Evolutionary conservation across 1,140 invertebrate species (phyloP), one percentile per base, ranked within the genome.

Genomic region (Lepidurus couesii): DNA sequence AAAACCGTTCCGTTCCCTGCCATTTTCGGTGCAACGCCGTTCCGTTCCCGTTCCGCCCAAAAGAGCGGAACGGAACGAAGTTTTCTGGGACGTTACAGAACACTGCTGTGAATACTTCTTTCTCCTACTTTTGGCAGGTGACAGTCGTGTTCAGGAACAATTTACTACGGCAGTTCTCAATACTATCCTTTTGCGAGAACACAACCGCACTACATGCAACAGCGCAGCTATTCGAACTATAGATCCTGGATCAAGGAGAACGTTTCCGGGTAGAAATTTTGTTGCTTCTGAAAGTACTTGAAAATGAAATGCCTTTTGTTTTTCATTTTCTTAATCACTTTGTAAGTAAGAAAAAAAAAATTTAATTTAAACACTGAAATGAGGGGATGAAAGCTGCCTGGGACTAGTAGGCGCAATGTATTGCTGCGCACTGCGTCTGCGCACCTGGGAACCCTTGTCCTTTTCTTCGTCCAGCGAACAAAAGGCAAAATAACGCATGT

Each of bases 111-210:
- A 24, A 24, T 1, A 24, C 26, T 26, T 26, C 1, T 26, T 47
- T 47, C 9, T 11, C 9, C 9, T 47, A 11, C 16, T 83, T 75
- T 78, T 82, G 77, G 24, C 81, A 90, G 95, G 96, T 80, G 96
- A 98, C 82, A 85, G 87, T 34, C 86, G 96, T 80, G 91, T 91
- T 0, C 98, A 98, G 85, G 95, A 97, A 84, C 93, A 93, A 81
- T 89, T 92, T 0, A 90, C 92, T 79, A 83, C 96, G 45, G 90
- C 93, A 0, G 86, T 93, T 7, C 85, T 98, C 0, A 95, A 98
- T 81, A 91, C 93, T 0, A 84, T 97, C 5, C 87, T 95, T 53
- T 86, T 97, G 78, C 87, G 96, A 78, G 93, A 98, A 84, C 96
- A 98, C 84, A 98, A 98, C 84, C 88, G 84, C 73, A 83, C 85